Evolutionary conservation across 2,797 vertebrate species (phyloP), one percentile per base, ranked within the genome.

Genomic region (Chaenodraco wilsoni): DNA sequence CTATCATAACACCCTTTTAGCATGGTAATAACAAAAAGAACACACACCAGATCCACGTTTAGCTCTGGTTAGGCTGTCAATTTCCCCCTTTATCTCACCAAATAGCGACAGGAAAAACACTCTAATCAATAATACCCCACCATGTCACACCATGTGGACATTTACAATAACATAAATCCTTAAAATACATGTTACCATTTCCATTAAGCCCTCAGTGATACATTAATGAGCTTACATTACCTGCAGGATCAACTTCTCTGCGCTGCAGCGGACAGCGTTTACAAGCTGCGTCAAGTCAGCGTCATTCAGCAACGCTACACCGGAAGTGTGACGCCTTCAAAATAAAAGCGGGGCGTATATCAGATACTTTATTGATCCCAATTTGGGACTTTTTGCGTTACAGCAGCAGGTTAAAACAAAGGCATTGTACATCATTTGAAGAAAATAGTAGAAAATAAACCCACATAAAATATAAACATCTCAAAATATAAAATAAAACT

Each of bases 191-290:
- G 1, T 0, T 6, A 46, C 23, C 2, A 52, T 14, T 7, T 33
- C 8, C 9, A 56, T 27, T 10, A 27, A 17, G 15, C 44, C 40
- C 57, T 16, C 61, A 23, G 9, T 77, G 62, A 70, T 50, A 64
- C 55, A 14, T 9, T 74, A 41, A 7, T 8, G 62, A 14, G 64
- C 54, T 44, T 37, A 72, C 73, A 1, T 86, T 90, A 92, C 91
- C 92, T 92, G 88, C 89, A 87, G 86, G 89, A 87, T 89, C 84
- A 91, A 91, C 89, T 93, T 92, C 91, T 92, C 90, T 93, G 89
- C 85, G 82, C 87, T 88, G 91, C 90, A 90, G 87, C 84, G 62
- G 81, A 69, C 85, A 33, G 87, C 64, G 80, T 56, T 27, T 76
- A 31, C 63, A 3, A 60, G 70, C 71, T 77, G 50, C 68, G 61